These are phyloP conservation scores for Aplocera efformata DNA, from an alignment of 2,888 invertebrate species.

Conservation along the genomic window DNA sequence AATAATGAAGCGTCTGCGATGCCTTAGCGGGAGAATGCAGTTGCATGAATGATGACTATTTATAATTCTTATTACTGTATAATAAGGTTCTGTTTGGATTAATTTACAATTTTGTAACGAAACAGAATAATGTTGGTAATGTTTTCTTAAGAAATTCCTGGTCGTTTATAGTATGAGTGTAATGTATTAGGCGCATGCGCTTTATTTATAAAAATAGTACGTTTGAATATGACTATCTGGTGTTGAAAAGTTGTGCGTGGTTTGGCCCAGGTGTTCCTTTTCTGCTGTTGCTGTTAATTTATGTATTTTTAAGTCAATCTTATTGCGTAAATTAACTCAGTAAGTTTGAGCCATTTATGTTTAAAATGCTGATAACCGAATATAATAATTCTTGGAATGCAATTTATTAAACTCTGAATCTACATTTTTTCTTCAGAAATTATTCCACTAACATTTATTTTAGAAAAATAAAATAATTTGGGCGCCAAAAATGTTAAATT, in stretches of 20 bases:
- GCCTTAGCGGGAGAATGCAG: constrained; percentile 4
- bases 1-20: constrained; percentile 16
- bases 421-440: too few relatives aligned
- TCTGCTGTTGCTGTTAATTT: not conserved
- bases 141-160: constrained; percentile 72
- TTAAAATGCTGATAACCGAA: too few relatives aligned
- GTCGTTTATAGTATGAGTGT: constrained; percentile 66
- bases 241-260: constrained; percentile 17
- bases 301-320: too few relatives aligned
- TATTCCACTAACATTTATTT: too few relatives aligned
- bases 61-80: constrained; percentile 6
- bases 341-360: too few relatives aligned
- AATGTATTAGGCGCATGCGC: constrained; percentile 51
- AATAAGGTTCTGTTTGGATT: constrained; percentile 15
- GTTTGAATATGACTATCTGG: constrained; percentile 17
- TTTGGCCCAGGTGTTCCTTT: constrained; percentile 13
- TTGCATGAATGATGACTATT: constrained; percentile 2
- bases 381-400: too few relatives aligned
- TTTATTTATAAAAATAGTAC: constrained; percentile 26
- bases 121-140: constrained; percentile 43
- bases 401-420: too few relatives aligned
- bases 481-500: too few relatives aligned
- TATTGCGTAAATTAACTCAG: too few relatives aligned
- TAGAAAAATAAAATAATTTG: too few relatives aligned
- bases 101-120: constrained; percentile 1